Conservation (phyloP, 2,797 vertebrate genomes). For the Rhabdophis nuchalis region DNA sequence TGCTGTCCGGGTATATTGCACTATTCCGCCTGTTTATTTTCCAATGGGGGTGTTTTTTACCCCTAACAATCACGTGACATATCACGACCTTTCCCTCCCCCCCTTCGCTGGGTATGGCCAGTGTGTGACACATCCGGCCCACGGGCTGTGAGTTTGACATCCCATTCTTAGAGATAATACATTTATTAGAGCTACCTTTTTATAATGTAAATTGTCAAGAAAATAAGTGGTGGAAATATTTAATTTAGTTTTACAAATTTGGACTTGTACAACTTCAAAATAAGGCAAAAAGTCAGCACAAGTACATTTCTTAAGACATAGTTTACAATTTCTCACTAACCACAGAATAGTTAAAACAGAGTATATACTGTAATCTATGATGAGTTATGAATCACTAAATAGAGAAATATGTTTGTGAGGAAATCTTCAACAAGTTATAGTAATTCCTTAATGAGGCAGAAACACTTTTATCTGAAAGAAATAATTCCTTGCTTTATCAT, state of each 20-base stretch:
- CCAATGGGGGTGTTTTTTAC: too few relatives aligned
- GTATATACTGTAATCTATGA: neutral
- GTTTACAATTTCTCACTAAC: neutral
- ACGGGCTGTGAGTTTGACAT: too few relatives aligned
- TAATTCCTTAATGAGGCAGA: neutral
- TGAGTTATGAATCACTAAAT: neutral
- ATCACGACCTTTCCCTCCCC: too few relatives aligned
- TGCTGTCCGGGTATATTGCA: too few relatives aligned
- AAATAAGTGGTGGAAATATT: neutral
- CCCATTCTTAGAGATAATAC: neutral
- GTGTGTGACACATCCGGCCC: too few relatives aligned
- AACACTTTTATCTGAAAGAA: neutral
- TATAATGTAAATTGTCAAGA: neutral
- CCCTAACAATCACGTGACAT: too few relatives aligned
- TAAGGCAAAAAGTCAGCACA: neutral
- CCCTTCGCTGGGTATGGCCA: too few relatives aligned
- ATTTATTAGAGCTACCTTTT: neutral
- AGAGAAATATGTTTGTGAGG: neutral
- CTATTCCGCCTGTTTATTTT: too few relatives aligned
- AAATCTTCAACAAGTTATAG: neutral
- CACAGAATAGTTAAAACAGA: neutral
- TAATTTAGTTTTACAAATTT: neutral
- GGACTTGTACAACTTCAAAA: neutral
- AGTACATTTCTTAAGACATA: neutral
- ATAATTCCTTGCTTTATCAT: neutral